phyloP scores from a whole-genome alignment of 64 coral and sea anemone species.

The Dendrophyllia cribrosa region DNA sequence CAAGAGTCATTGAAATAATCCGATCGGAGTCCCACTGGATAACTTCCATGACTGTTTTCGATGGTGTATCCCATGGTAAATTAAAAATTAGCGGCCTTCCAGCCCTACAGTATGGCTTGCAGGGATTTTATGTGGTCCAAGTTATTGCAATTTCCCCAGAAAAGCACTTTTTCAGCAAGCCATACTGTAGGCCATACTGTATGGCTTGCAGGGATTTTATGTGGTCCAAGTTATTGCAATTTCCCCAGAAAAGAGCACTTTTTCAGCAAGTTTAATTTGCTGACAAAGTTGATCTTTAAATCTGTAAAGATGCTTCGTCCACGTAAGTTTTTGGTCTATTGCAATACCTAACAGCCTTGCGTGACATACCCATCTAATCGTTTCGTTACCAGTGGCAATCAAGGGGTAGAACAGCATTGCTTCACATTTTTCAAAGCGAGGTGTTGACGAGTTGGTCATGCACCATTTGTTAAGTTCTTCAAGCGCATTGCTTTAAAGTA shows the following conservation, averaged over 20 bases:
- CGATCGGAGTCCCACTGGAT: background rate
- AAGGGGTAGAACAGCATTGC: background rate
- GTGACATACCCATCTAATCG: background rate
- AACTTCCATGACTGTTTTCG: background rate
- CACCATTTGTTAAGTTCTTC: conserved; percentile 15
- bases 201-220: background rate
- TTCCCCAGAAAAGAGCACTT: background rate
- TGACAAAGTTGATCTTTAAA: background rate
- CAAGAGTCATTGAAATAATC: no score
- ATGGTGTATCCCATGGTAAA: background rate
- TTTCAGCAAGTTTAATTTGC: background rate
- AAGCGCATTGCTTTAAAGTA: background rate
- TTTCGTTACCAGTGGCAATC: background rate
- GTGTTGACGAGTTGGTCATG: background rate
- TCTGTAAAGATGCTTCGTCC: no score
- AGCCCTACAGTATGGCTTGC: background rate
- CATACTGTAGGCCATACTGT: background rate
- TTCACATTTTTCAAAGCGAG: conserved; percentile 10
- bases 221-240: no score
- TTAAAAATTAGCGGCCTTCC: conserved; percentile 5
- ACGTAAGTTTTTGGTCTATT: no score
- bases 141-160: background rate
- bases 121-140: background rate
- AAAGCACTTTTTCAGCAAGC: background rate
- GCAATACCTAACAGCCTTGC: background rate